Evolutionary conservation across 2,888 invertebrate genomes (phyloP).

Genomic region (Leucophenga maculata): DNA sequence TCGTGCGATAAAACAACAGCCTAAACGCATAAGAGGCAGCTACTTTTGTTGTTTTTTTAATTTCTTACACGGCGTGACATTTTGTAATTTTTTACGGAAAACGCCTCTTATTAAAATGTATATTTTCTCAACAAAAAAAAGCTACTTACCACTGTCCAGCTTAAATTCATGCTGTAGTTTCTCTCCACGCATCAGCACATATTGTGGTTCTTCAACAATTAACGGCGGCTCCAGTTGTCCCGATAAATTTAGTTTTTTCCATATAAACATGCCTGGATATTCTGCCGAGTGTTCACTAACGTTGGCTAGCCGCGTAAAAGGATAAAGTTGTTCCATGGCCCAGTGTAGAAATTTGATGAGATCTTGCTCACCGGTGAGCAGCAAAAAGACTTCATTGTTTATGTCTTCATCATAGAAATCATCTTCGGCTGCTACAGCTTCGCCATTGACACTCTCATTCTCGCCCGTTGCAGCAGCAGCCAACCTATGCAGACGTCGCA

Average conservation of each 20-base stretch:
- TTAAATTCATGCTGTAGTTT: slow-evolving; percentile 47
- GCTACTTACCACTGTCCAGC: slow-evolving; percentile 46
- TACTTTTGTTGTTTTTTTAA: background rate
- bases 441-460: background rate
- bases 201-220: slow-evolving; percentile 69
- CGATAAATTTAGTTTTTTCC: slow-evolving; percentile 68
- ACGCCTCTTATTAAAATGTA: slow-evolving; percentile 27
- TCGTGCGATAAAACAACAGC: slow-evolving; percentile 14
- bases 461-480: slow-evolving; percentile 38
- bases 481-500: slow-evolving; percentile 46
- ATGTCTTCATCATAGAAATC: slow-evolving; percentile 39
- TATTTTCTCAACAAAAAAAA: slow-evolving; percentile 8
- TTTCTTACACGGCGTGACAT: no score
- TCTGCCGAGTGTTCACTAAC: slow-evolving; percentile 49
- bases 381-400: slow-evolving; percentile 60
- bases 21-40: background rate
- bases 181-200: slow-evolving; percentile 66
- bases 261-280: slow-evolving; percentile 60
- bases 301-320: slow-evolving; percentile 43
- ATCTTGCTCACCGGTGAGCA: slow-evolving; percentile 66
- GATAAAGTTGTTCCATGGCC: slow-evolving; percentile 65
- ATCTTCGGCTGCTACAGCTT: slow-evolving; percentile 20
- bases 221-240: slow-evolving; percentile 68
- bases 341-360: slow-evolving; percentile 65
- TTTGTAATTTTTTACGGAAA: slow-evolving; percentile 27